Percentiles rank a stretch among this genome's conserved stretches.
These are phyloP conservation scores for Drosophila kurseongensis DNA, from an alignment of 1,140 invertebrate species.

Conservation along the genomic window DNA sequence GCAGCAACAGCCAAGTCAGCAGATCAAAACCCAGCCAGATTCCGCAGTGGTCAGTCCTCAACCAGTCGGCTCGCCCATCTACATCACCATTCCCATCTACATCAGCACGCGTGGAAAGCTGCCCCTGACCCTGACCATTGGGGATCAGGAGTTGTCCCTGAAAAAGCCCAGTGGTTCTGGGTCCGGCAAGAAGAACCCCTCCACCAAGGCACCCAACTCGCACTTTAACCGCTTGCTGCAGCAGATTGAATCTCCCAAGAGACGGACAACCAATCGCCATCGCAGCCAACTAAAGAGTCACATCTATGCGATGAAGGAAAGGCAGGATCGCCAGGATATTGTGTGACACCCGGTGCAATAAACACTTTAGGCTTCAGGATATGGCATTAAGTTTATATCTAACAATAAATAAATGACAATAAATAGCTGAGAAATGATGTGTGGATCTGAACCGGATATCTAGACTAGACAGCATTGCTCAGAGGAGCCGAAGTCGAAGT, in stretches of 20 bases:
- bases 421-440: constrained; percentile 52
- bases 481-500: constrained; percentile 20
- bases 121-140: constrained; percentile 59
- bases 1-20: background rate
- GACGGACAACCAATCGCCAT: constrained; percentile 63
- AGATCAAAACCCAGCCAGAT: background rate
- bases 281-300: constrained; percentile 59
- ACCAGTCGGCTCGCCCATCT: constrained; percentile 48
- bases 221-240: constrained; percentile 62
- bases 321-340: constrained; percentile 1
- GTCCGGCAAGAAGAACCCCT: constrained; percentile 15
- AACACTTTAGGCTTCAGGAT: background rate
- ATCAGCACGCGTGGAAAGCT: constrained; percentile 56
- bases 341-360: background rate
- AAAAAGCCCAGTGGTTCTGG: background rate
- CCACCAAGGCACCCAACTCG: constrained; percentile 63
- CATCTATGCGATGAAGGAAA: constrained; percentile 52
- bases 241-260: constrained; percentile 49
- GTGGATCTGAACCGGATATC: constrained; percentile 4
- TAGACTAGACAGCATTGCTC: constrained; percentile 54
- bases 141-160: constrained; percentile 55
- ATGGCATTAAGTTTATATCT: constrained; percentile 34
- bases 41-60: background rate
- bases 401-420: constrained; percentile 73
- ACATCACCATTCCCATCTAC: constrained; percentile 76